These are phyloP conservation scores for Trinectes maculatus DNA, from an alignment of 2,113 vertebrate species.

Conservation along the genomic window DNA sequence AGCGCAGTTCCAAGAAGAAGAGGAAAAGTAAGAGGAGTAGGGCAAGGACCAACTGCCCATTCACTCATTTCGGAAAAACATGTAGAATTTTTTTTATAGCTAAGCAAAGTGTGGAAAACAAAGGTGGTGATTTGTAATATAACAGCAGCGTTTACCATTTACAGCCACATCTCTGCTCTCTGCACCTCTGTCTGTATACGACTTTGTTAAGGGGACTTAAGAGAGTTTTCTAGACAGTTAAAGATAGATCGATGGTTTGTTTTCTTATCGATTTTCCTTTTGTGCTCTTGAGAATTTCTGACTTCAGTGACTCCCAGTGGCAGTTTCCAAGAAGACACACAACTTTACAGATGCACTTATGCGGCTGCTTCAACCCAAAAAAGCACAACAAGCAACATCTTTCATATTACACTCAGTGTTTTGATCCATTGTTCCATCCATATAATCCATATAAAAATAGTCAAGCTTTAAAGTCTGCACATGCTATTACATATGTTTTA, in stretches of 20 bases:
- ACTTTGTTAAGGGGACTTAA: background rate
- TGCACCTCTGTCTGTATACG: background rate
- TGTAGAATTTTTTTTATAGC: background rate
- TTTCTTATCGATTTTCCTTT: background rate
- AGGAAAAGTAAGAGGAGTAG: slow-evolving; percentile 13
- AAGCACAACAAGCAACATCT: no score
- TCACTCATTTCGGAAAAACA: slow-evolving; percentile 7
- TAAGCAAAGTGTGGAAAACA: background rate
- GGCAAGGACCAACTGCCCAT: background rate
- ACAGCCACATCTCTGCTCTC: background rate
- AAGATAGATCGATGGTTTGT: background rate
- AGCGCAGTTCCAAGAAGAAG: slow-evolving; percentile 27
- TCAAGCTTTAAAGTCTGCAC: no score
- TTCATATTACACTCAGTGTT: no score
- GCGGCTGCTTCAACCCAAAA: no score
- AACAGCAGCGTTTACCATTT: background rate
- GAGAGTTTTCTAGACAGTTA: background rate
- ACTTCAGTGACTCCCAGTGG: slow-evolving; percentile 21
- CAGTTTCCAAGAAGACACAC: slow-evolving; percentile 3
- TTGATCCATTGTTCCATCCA: no score
- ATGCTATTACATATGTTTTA: no score
- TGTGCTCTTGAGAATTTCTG: slow-evolving; percentile 6
- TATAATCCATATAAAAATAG: no score
- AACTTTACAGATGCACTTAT: no score
- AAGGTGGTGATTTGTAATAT: background rate